Evolutionary conservation across 2,888 invertebrate species (phyloP).

Genomic region (Drosophila putrida): DNA sequence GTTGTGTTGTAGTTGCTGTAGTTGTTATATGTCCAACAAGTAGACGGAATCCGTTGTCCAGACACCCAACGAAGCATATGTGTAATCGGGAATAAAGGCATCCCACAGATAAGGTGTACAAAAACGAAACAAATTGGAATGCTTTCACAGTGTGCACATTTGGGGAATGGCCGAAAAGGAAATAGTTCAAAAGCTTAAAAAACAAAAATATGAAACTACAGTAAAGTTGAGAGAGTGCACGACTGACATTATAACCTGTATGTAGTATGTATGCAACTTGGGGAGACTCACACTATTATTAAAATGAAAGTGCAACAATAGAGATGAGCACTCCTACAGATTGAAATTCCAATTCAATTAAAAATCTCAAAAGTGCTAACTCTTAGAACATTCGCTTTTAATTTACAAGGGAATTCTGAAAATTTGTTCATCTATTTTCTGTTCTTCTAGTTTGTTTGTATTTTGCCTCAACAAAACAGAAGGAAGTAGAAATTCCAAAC

Average conservation of each 20-base stretch:
- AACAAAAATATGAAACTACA: not conserved
- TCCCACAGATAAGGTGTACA: constrained; percentile 22
- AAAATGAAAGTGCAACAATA: not conserved
- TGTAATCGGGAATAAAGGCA: constrained; percentile 39
- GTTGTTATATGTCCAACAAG: constrained; percentile 57
- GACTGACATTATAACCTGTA: not conserved
- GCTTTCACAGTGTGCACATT: constrained; percentile 30
- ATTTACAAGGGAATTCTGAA: too few species aligned
- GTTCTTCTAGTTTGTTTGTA: too few species aligned
- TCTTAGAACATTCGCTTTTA: too few species aligned
- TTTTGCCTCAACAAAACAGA: too few species aligned
- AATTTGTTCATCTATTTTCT: too few species aligned
- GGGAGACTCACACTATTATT: not conserved
- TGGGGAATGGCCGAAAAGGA: not conserved
- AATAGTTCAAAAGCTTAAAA: not conserved
- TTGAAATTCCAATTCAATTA: too few species aligned
- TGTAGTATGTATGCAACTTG: too few species aligned
- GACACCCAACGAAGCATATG: constrained; percentile 23
- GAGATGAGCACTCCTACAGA: too few species aligned
- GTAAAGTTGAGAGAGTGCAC: not conserved
- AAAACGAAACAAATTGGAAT: constrained; percentile 43
- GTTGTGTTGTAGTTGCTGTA: too few species aligned
- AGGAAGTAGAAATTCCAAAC: too few species aligned
- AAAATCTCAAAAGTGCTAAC: too few species aligned
- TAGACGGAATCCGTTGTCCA: constrained; percentile 31